Base-by-base conservation (phyloP, 2,888 invertebrate species). In the Hoplodrina ambigua region DNA sequence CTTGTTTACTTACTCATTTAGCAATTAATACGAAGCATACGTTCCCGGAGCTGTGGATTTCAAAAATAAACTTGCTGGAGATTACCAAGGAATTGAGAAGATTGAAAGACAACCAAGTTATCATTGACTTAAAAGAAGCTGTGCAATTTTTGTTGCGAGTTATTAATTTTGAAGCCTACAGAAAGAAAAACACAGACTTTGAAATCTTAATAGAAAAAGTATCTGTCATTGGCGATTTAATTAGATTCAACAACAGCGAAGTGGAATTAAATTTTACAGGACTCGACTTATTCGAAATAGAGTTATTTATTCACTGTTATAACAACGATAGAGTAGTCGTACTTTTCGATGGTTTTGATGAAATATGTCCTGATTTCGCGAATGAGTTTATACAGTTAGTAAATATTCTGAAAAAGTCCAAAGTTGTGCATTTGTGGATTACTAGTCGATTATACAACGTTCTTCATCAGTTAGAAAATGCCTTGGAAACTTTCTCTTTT, bases 291-390 rank as follows among this genome's bases (percentile, higher is more conserved):
- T 67, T 77, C 0, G 77, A 77, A 72, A 64, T 82, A 11, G 58
- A 71, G 13, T 46, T 77, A 30, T 71, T 82, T 61, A 53, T 62
- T 53, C 17, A 75, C 60, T 71, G 72, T 56, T 81, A 70, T 53
- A 77, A 80, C 57, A 80, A 69, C 53, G 17, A 61, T 13, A 57
- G 67, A 15, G 41, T 82, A 52, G 74, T 58, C 2, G 19, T 79
- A 10, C 33, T 84, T 19, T 66, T 84, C 10, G 84, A 84, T 41
- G 82, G 84, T 20, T 82, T 82, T 72, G 84, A 84, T 66, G 84
- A 84, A 80, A 81, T 84, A 46, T 78, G 76, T 58, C 84, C 84
- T 5, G 75, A 82, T 68, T 84, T 73, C 37, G 58, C 72, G 8
- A 46, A 56, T 37, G 69, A 71, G 15, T 72, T 75, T 49, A 72